Percentiles rank a stretch among this genome's conserved stretches.
phyloP scores from a whole-genome alignment of 2,888 invertebrate genomes.

The Calliscelio sp. region DNA sequence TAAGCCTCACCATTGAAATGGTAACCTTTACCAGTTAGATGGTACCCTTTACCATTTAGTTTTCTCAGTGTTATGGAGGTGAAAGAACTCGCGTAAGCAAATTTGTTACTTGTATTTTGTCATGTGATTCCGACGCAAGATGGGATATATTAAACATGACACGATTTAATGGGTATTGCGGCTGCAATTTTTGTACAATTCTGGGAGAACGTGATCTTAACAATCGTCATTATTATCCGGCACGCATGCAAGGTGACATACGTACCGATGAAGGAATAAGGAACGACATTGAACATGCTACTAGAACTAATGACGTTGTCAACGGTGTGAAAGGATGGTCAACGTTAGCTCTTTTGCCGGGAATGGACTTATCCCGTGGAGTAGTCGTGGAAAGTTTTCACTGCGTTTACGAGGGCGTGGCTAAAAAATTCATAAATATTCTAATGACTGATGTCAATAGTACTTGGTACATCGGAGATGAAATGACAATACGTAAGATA shows the following conservation, averaged over 20 bases:
- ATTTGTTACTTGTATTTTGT: slow-evolving; percentile 22
- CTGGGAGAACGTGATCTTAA: background rate
- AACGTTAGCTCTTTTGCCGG: background rate
- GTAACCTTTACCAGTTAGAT: no score
- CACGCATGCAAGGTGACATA: background rate
- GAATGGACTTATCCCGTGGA: slow-evolving; percentile 2
- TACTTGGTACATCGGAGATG: background rate
- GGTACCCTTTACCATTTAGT: no score
- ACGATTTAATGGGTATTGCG: slow-evolving; percentile 25
- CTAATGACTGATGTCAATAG: background rate
- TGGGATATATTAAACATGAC: slow-evolving; percentile 26
- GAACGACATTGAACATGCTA: background rate
- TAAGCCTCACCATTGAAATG: no score
- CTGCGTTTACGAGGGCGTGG: slow-evolving; percentile 2
- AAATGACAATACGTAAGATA: background rate
- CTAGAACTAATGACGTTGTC: background rate
- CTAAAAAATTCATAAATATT: slow-evolving; percentile 2
- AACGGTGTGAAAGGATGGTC: slow-evolving; percentile 18
- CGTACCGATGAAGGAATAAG: slow-evolving; percentile 10
- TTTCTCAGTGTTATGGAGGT: no score
- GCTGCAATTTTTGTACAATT: slow-evolving; percentile 23
- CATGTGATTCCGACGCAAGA: slow-evolving; percentile 45
- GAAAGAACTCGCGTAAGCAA: background rate
- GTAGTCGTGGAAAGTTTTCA: slow-evolving; percentile 26
- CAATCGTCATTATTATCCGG: background rate